These are phyloP conservation scores for Choreutis nemorana DNA, from an alignment of 2,888 invertebrate species.

Conservation along the genomic window DNA sequence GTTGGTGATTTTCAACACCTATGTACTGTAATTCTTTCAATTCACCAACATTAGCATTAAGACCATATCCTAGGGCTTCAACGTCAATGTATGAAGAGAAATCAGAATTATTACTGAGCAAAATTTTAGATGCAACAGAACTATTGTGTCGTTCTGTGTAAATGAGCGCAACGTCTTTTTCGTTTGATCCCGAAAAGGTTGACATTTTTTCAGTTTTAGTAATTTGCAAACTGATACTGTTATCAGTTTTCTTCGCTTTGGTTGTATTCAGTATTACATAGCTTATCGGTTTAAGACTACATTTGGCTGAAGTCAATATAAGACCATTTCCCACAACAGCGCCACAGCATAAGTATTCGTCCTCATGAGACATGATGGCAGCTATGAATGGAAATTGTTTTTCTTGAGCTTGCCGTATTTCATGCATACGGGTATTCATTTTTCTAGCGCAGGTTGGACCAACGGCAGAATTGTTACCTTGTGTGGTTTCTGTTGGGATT, in stretches of 20 bases:
- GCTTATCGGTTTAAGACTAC: conserved; percentile 27
- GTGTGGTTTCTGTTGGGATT: conserved; percentile 30
- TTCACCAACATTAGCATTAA: conserved; percentile 39
- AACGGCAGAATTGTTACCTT: too few species aligned
- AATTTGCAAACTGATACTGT: conserved; percentile 26
- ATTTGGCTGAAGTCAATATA: conserved; percentile 41
- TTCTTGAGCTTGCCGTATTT: conserved; percentile 27
- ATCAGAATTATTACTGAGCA: conserved; percentile 34
- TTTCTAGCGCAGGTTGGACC: conserved; percentile 39
- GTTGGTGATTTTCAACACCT: conserved; percentile 34
- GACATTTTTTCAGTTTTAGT: conserved; percentile 44
- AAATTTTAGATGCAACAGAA: conserved; percentile 33
- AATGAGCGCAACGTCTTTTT: conserved; percentile 41
- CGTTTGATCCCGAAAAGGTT: conserved; percentile 24
- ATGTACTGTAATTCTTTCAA: conserved; percentile 36
- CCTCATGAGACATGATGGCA: conserved; percentile 42
- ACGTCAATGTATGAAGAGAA: conserved; percentile 25
- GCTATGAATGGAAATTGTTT: conserved; percentile 49
- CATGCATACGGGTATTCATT: conserved; percentile 39
- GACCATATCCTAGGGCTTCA: conserved; percentile 43
- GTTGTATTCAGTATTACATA: conserved; percentile 42
- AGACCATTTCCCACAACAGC: conserved; percentile 40
- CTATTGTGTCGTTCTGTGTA: conserved; percentile 43
- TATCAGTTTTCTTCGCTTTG: conserved; percentile 30
- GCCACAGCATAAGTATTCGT: conserved; percentile 48